Percentiles rank a stretch among this genome's conserved stretches.
Conservation (phyloP, 23 tunicate genomes). For the Botrylloides violaceus region DNA sequence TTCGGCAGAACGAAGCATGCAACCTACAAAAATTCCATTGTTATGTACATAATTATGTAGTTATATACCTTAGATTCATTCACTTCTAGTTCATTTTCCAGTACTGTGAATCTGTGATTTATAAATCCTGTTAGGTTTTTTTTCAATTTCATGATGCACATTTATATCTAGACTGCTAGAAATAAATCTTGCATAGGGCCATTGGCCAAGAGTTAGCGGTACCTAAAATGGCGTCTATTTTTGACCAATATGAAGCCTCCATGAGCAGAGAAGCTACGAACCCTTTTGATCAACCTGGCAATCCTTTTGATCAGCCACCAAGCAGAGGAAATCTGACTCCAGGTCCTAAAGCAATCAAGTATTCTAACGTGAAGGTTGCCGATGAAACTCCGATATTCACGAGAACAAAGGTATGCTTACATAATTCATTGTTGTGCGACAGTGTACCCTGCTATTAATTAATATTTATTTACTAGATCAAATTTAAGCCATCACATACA, state of each 20-base stretch:
- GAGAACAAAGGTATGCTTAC: conserved; percentile 52
- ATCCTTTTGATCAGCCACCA: neutral
- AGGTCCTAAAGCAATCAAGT: conserved; percentile 61
- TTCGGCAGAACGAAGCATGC: too few relatives aligned
- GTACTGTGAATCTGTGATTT: too few relatives aligned
- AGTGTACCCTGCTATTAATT: too few relatives aligned
- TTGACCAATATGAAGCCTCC: conserved; percentile 85
- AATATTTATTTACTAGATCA: conserved; percentile 33
- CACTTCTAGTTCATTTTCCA: too few relatives aligned
- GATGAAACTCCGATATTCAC: conserved; percentile 79
- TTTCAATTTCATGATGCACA: too few relatives aligned
- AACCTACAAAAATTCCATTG: too few relatives aligned
- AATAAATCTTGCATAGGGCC: too few relatives aligned
- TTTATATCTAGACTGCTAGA: too few relatives aligned
- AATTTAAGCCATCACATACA: conserved; percentile 64
- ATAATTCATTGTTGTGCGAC: neutral
- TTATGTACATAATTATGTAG: too few relatives aligned
- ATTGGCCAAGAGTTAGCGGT: too few relatives aligned
- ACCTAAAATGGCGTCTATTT: conserved; percentile 69
- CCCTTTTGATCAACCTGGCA: conserved; percentile 8
- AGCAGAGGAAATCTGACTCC: conserved; percentile 1
- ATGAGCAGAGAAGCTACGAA: conserved; percentile 16
- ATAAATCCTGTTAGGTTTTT: too few relatives aligned
- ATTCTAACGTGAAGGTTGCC: conserved; percentile 30
- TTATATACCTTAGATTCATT: too few relatives aligned